A percentile compares a stretch with the other conserved stretches of the same genome.
Conservation (phyloP, 2,888 invertebrate genomes). For the Oligia fasciuncula region DNA sequence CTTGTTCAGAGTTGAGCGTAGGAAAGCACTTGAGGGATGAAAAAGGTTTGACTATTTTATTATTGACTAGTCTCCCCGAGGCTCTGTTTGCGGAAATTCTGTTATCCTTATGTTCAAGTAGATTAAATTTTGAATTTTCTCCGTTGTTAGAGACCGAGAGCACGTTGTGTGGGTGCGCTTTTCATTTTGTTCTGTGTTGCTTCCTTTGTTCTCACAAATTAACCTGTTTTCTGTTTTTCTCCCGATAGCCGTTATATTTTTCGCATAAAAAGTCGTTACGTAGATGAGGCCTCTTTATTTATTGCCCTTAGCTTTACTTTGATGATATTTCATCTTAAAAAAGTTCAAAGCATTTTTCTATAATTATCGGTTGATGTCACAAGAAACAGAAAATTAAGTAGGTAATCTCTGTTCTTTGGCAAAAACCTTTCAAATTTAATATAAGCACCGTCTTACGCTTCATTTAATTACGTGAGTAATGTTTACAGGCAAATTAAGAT, state of each 20-base stretch:
- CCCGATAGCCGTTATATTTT: slow-evolving; percentile 11
- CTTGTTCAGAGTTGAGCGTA: slow-evolving; percentile 67
- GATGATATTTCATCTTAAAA: slow-evolving; percentile 27
- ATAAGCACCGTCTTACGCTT: slow-evolving; percentile 9
- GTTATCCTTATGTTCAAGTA: slow-evolving; percentile 46
- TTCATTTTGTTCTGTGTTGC: slow-evolving; percentile 22
- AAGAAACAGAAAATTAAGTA: slow-evolving; percentile 23
- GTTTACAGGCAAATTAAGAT: slow-evolving; percentile 12
- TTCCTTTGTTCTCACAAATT: slow-evolving; percentile 40
- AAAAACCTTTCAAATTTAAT: slow-evolving; percentile 16
- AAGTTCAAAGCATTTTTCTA: slow-evolving; percentile 22
- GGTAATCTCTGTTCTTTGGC: slow-evolving; percentile 21
- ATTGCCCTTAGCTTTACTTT: slow-evolving; percentile 6
- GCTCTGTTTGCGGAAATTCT: slow-evolving; percentile 51
- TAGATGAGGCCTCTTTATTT: not conserved
- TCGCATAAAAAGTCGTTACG: not conserved
- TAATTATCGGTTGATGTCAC: slow-evolving; percentile 26
- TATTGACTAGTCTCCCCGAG: slow-evolving; percentile 56
- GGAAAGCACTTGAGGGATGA: slow-evolving; percentile 59
- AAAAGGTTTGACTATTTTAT: slow-evolving; percentile 65
- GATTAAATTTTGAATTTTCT: slow-evolving; percentile 58
- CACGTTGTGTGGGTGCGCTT: slow-evolving; percentile 18
- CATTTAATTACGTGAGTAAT: slow-evolving; percentile 18
- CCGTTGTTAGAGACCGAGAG: slow-evolving; percentile 1
- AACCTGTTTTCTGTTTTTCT: slow-evolving; percentile 16